Conservation (phyloP, 2,797 vertebrate species). For the Denticeps clupeoides region DNA sequence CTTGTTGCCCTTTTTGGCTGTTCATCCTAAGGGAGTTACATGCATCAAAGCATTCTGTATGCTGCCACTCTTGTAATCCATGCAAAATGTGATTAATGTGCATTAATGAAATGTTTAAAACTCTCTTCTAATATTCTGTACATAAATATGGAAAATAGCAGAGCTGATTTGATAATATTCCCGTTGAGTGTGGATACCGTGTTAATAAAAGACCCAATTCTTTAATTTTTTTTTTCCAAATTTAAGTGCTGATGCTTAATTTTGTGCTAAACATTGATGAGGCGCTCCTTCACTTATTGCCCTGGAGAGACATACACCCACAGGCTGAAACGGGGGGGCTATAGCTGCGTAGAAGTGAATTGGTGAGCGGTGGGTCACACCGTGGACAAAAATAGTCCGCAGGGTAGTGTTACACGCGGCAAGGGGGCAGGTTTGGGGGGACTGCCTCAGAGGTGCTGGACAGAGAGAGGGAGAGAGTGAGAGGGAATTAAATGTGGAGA, state of each 20-base stretch:
- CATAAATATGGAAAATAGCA: too few species aligned
- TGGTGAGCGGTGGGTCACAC: conserved; percentile 47
- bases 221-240: too few species aligned
- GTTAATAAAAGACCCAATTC: too few species aligned
- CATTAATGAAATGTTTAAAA: too few species aligned
- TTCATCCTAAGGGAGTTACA: neutral
- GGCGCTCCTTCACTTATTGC: too few species aligned
- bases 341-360: conserved; percentile 41
- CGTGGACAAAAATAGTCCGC: conserved; percentile 50
- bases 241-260: neutral
- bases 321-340: conserved; percentile 7
- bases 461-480: neutral
- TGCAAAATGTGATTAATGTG: too few species aligned
- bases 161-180: too few species aligned
- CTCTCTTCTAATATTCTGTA: too few species aligned
- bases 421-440: neutral
- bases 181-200: too few species aligned
- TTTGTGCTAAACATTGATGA: too few species aligned
- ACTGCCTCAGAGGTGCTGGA: conserved; percentile 19
- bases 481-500: conserved; percentile 23
- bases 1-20: neutral
- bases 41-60: conserved; percentile 2
- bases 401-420: conserved; percentile 49
- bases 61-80: too few species aligned
- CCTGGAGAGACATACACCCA: conserved; percentile 23